Evolutionary conservation across 2,888 invertebrate genomes (phyloP), one percentile per base, ranked within the genome.

Genomic region (Philereme vetulata): DNA sequence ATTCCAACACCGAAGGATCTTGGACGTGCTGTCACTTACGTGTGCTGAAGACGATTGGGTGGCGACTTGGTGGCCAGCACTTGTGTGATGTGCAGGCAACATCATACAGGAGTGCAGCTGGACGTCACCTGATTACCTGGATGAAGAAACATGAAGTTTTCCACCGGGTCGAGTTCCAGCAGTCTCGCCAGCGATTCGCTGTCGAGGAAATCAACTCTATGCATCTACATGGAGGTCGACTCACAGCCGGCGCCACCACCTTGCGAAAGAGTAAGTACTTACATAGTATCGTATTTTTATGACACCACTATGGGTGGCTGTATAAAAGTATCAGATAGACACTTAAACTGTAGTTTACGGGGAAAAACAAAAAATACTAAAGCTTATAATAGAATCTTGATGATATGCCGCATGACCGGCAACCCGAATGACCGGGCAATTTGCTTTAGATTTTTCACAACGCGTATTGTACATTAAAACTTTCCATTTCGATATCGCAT

Each of bases 161-260:
- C 94, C 68, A 93, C 94, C 70, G 93, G 94, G 45, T 93, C 93
- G 68, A 93, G 94, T 75, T 94, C 94, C 67, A 94, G 94, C 84
- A 94, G 94, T 83, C 93, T 95, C 77, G 93, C 94, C 80, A 93
- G 93, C 78, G 95, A 95, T 77, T 93, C 93, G 75, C 86, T 92
- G 78, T 94, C 94, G 71, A 95, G 94, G 76, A 94, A 94, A 74
- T 94, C 95, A 47, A 94, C 94, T 64, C 90, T 95, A 64, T 95
- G 95, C 73, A 94, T 95, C 72, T 94, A 94, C 74, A 93, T 94
- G 63, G 93, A 94, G 75, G 88, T 93, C 76, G 93, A 93, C 74
- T 74, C 83, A 10, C 81, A 87, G 34, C 78, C 89, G 68, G 86
- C 85, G 53, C 82, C 78, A 53, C 82, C 78, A 55, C 83, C 82